phyloP scores from a whole-genome alignment of 1,140 invertebrate species.

The Pachyrhynchus sulphureomaculatus region DNA sequence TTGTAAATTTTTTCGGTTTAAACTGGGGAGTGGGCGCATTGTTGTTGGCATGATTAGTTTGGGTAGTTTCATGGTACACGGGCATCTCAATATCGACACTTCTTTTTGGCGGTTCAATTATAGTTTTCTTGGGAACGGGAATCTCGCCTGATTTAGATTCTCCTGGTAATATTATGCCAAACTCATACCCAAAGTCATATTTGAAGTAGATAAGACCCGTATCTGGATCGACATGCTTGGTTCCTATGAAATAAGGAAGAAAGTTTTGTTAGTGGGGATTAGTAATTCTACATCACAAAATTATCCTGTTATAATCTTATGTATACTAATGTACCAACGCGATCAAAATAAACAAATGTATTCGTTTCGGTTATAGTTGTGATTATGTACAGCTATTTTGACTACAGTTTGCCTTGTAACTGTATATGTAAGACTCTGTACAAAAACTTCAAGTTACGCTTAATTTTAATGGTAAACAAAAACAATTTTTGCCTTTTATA shows the following conservation, averaged over 20 bases:
- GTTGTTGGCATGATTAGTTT: conserved; percentile 35
- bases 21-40: conserved; percentile 34
- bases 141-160: conserved; percentile 61
- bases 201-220: conserved; percentile 80
- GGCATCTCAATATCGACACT: conserved; percentile 62
- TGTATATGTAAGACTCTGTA: too few relatives aligned
- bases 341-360: too few relatives aligned
- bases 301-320: background rate
- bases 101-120: conserved; percentile 55
- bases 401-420: too few relatives aligned
- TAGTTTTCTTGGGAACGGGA: conserved; percentile 48
- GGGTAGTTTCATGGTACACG: conserved; percentile 62
- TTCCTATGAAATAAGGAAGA: conserved; percentile 55
- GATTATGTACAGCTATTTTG: too few relatives aligned
- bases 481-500: too few relatives aligned
- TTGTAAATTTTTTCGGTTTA: conserved; percentile 54
- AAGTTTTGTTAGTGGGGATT: conserved; percentile 3
- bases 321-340: too few relatives aligned
- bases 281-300: background rate
- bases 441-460: too few relatives aligned
- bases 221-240: conserved; percentile 74
- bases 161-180: conserved; percentile 71
- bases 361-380: too few relatives aligned
- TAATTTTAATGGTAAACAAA: too few relatives aligned
- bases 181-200: conserved; percentile 81